phyloP scores from a whole-genome alignment of 2,113 vertebrate species.

The Oxyruncus cristatus region DNA sequence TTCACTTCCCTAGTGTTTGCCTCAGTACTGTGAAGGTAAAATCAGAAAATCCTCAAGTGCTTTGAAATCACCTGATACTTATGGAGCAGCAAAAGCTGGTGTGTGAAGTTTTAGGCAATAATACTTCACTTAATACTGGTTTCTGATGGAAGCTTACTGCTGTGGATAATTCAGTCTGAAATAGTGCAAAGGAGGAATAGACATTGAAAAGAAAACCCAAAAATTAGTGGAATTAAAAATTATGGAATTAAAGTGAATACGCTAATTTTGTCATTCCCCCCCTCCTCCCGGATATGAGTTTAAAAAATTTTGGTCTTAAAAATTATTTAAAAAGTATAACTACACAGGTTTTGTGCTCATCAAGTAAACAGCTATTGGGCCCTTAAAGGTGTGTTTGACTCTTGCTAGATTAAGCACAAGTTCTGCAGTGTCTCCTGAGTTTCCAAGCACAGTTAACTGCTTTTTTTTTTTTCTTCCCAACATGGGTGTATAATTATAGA shows the following conservation, averaged over 20 bases:
- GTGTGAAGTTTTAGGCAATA: background rate
- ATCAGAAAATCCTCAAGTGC: background rate
- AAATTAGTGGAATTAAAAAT: too few species aligned
- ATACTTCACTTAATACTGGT: background rate
- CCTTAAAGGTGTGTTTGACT: background rate
- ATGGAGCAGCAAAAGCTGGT: background rate
- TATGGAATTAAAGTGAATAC: background rate
- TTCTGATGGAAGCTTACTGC: background rate
- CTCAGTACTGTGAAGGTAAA: background rate
- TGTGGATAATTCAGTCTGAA: background rate
- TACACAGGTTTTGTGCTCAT: background rate
- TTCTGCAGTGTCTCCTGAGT: background rate
- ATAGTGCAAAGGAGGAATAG: background rate
- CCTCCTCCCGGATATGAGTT: fast-evolving
- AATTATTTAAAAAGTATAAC: background rate
- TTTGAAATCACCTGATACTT: background rate
- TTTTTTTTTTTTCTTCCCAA: background rate
- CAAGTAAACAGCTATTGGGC: background rate
- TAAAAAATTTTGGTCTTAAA: background rate
- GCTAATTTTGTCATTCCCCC: background rate
- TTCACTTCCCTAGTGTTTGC: background rate
- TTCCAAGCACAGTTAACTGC: background rate
- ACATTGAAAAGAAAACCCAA: background rate
- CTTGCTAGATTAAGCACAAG: background rate
- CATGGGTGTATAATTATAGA: background rate